Evolutionary conservation across 2,797 vertebrate species (phyloP).

Genomic region (Pogoniulus pusillus): DNA sequence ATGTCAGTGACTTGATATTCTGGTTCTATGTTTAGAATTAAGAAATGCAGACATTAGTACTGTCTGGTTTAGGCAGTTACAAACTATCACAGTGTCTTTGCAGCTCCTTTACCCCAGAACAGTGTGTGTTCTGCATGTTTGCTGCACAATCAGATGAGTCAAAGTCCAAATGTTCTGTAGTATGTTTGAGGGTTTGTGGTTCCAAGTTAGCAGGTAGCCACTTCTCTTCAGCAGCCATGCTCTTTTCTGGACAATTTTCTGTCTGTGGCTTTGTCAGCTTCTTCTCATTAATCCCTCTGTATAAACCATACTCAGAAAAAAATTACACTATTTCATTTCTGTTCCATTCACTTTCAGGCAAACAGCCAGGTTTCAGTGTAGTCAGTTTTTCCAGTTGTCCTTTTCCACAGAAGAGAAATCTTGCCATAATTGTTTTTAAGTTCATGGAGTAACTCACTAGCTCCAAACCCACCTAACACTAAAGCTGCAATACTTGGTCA

Average conservation of each 20-base stretch:
- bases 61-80: background rate
- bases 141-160: background rate
- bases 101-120: background rate
- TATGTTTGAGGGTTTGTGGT: background rate
- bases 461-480: conserved; percentile 1
- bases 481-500: background rate
- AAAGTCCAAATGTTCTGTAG: background rate
- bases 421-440: background rate
- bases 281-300: background rate
- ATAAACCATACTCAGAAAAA: background rate
- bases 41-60: background rate
- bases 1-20: background rate
- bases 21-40: background rate
- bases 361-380: background rate
- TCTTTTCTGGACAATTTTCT: background rate
- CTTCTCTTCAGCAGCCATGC: background rate
- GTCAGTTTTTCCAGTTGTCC: conserved; percentile 47
- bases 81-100: background rate
- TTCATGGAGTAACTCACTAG: background rate
- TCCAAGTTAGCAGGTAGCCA: background rate
- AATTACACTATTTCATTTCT: background rate
- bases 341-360: conserved; percentile 8
- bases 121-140: background rate
- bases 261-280: background rate
- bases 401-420: background rate